phyloP scores from a whole-genome alignment of 2,888 invertebrate genomes.

The Phymatocera aterrima region DNA sequence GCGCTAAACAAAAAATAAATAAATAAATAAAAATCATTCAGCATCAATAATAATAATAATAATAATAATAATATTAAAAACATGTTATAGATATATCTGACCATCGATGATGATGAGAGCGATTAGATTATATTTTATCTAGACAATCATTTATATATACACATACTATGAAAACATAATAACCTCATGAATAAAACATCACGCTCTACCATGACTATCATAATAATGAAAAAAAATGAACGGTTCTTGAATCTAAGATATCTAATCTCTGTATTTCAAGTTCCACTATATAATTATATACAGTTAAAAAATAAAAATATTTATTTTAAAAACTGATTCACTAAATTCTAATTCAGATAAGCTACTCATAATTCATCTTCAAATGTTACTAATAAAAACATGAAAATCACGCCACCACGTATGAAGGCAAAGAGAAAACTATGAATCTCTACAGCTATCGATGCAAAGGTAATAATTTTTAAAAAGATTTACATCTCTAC shows the following conservation, averaged over 20 bases:
- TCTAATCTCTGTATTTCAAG: constrained; percentile 24
- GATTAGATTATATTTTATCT: constrained; percentile 16
- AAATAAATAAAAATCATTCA: neutral
- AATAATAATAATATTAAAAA: too few species aligned
- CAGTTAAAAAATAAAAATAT: constrained; percentile 35
- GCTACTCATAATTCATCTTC: neutral
- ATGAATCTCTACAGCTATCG: neutral
- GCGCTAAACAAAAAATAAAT: too few species aligned
- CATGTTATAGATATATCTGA: neutral
- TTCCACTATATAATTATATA: neutral
- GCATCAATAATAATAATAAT: too few species aligned
- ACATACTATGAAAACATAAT: neutral
- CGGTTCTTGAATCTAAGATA: constrained; percentile 25
- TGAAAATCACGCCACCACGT: neutral
- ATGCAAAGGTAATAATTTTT: neutral
- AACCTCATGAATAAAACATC: constrained; percentile 27
- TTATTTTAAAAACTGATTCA: constrained; percentile 16
- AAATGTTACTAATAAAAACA: neutral
- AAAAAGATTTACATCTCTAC: neutral
- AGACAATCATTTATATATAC: constrained; percentile 24
- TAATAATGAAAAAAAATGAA: neutral
- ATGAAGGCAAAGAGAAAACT: neutral
- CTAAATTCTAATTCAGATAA: neutral
- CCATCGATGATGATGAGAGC: too few species aligned
- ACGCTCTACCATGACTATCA: constrained; percentile 37